These are phyloP conservation scores for Nemoura dubitans DNA, from an alignment of 2,888 invertebrate species.

Conservation along the genomic window DNA sequence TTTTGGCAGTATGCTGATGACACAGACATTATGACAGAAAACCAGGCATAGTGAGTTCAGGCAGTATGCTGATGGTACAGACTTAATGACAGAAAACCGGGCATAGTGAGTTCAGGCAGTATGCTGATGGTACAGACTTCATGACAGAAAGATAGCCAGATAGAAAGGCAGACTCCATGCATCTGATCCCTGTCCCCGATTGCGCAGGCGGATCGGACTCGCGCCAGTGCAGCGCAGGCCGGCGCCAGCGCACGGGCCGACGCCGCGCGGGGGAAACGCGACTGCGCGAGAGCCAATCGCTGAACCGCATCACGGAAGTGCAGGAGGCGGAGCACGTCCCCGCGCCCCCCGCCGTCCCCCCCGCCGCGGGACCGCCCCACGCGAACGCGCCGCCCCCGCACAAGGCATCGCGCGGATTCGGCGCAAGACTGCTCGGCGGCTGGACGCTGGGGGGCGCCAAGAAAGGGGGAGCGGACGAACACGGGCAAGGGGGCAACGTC, in stretches of 20 bases:
- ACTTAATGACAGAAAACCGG: too few relatives aligned
- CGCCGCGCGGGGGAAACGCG: slow-evolving; percentile 71
- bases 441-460: slow-evolving; percentile 56
- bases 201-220: slow-evolving; percentile 53
- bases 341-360: slow-evolving; percentile 43
- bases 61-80: too few relatives aligned
- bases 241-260: slow-evolving; percentile 66
- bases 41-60: too few relatives aligned
- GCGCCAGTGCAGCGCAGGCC: slow-evolving; percentile 58
- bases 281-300: slow-evolving; percentile 82
- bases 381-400: slow-evolving; percentile 57
- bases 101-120: too few relatives aligned
- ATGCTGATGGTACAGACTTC: too few relatives aligned
- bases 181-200: too few relatives aligned
- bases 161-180: too few relatives aligned
- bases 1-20: too few relatives aligned
- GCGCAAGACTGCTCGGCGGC: slow-evolving; percentile 64
- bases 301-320: slow-evolving; percentile 87
- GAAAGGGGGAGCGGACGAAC: background rate
- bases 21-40: too few relatives aligned
- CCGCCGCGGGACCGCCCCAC: too few relatives aligned
- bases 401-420: slow-evolving; percentile 62
- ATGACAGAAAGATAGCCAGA: too few relatives aligned
- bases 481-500: background rate
- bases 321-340: slow-evolving; percentile 70